Evolutionary conservation across 2,797 vertebrate genomes (phyloP).

Genomic region (Poecilia velifera): DNA sequence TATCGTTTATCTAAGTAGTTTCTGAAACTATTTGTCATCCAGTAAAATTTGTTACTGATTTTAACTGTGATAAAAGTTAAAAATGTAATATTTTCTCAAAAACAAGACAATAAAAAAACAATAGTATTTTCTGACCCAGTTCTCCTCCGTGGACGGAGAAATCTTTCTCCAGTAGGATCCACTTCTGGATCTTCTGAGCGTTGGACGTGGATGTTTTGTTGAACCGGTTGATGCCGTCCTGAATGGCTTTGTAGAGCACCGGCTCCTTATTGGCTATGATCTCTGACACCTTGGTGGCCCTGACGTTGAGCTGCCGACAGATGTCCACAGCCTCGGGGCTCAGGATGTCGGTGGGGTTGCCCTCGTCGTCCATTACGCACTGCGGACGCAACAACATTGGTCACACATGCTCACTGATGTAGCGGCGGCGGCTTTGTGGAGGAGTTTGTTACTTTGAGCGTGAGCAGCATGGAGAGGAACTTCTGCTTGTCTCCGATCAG

Average conservation of each 20-base stretch:
- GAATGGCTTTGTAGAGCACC: constrained; percentile 77
- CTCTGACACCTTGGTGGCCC: constrained; percentile 74
- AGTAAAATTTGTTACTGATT: not conserved
- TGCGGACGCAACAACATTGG: constrained; percentile 35
- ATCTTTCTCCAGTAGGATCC: constrained; percentile 62
- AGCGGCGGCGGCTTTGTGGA: not conserved
- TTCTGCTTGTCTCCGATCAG: constrained; percentile 84
- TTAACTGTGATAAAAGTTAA: not conserved
- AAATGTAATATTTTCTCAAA: not conserved
- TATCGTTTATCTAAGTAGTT: too few relatives aligned
- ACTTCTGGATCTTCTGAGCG: constrained; percentile 78
- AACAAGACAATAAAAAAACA: not conserved
- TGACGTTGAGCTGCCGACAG: constrained; percentile 61
- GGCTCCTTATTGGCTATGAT: constrained; percentile 75
- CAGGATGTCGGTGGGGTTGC: constrained; percentile 79
- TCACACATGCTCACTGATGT: not conserved
- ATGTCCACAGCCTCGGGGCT: constrained; percentile 68
- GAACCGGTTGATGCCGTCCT: constrained; percentile 76
- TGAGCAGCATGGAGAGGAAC: constrained; percentile 84
- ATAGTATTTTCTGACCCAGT: constrained; percentile 70
- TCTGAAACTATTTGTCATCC: too few relatives aligned
- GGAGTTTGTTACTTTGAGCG: constrained; percentile 78
- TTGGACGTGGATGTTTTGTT: constrained; percentile 78
- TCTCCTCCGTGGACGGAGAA: constrained; percentile 67
- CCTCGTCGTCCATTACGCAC: constrained; percentile 77